Conservation (phyloP, 2,888 invertebrate species). For the Folsomia candida region DNA sequence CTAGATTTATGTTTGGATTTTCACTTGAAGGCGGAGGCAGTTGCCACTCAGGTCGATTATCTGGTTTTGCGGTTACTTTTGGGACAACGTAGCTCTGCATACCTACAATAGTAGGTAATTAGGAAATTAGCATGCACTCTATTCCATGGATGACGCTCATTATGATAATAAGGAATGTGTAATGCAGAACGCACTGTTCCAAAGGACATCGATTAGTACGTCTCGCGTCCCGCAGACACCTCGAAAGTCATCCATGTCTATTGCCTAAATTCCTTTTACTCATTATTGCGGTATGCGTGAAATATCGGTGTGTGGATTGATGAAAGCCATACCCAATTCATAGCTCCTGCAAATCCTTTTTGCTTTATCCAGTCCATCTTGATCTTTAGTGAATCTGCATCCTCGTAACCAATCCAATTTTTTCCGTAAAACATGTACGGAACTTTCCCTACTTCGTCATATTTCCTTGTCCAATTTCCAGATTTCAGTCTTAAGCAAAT, state of each 20-base stretch:
- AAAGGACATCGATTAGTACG: conserved; percentile 69
- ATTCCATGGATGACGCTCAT: neutral
- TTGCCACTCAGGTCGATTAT: conserved; percentile 40
- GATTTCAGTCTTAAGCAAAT: conserved; percentile 74
- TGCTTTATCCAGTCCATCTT: conserved; percentile 86
- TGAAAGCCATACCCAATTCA: conserved; percentile 43
- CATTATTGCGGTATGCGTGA: conserved; percentile 58
- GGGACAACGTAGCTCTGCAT: conserved; percentile 65
- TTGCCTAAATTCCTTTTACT: conserved; percentile 57
- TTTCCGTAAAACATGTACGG: conserved; percentile 80
- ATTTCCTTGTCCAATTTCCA: conserved; percentile 74
- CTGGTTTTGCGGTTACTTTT: conserved; percentile 17
- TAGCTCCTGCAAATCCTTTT: conserved; percentile 41
- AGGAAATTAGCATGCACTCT: neutral
- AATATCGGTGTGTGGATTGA: too few species aligned
- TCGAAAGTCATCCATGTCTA: conserved; percentile 87
- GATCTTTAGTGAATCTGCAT: conserved; percentile 72
- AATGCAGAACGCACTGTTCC: conserved; percentile 57
- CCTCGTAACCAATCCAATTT: conserved; percentile 83
- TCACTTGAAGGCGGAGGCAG: conserved; percentile 39
- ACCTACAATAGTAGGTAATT: conserved; percentile 17
- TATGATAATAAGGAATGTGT: neutral
- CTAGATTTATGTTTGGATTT: conserved; percentile 31
- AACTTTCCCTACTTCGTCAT: conserved; percentile 77
- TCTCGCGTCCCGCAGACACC: conserved; percentile 78